Conservation (phyloP, 2,113 vertebrate species). For the Dasyprocta punctata region DNA sequence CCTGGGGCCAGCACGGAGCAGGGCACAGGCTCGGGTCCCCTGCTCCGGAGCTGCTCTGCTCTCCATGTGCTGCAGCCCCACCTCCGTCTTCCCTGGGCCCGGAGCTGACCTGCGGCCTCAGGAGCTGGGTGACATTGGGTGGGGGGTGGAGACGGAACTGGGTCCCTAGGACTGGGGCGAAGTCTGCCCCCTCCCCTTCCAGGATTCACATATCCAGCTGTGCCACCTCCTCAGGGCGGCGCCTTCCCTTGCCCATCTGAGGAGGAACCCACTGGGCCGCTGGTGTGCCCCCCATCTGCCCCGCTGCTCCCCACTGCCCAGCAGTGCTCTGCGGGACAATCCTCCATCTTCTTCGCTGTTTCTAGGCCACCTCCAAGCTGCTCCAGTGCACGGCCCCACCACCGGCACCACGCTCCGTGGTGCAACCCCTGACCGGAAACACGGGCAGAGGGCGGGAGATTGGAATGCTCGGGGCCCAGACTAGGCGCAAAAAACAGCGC, state of each 20-base stretch:
- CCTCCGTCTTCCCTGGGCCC: neutral
- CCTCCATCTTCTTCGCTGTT: neutral
- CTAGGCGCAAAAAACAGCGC: accelerated
- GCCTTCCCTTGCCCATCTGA: too few relatives aligned
- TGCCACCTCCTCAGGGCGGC: too few relatives aligned
- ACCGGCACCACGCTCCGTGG: too few relatives aligned
- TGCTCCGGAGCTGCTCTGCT: neutral
- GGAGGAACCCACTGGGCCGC: neutral
- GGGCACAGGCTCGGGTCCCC: too few relatives aligned
- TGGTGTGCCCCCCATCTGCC: neutral
- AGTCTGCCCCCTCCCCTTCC: neutral
- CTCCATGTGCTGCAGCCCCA: neutral
- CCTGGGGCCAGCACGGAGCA: too few relatives aligned
- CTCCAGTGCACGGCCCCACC: too few relatives aligned
- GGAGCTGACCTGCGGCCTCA: neutral
- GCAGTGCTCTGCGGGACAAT: neutral
- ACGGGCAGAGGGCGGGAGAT: neutral
- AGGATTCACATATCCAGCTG: too few relatives aligned
- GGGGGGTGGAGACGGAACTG: neutral
- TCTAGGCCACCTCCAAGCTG: neutral
- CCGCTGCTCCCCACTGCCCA: neutral
- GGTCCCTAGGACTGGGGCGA: neutral
- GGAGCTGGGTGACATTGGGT: too few relatives aligned
- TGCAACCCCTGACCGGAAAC: neutral
- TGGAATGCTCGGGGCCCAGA: neutral